Conservation (phyloP, 2,113 vertebrate genomes). For the Tragelaphus strepsiceros region DNA sequence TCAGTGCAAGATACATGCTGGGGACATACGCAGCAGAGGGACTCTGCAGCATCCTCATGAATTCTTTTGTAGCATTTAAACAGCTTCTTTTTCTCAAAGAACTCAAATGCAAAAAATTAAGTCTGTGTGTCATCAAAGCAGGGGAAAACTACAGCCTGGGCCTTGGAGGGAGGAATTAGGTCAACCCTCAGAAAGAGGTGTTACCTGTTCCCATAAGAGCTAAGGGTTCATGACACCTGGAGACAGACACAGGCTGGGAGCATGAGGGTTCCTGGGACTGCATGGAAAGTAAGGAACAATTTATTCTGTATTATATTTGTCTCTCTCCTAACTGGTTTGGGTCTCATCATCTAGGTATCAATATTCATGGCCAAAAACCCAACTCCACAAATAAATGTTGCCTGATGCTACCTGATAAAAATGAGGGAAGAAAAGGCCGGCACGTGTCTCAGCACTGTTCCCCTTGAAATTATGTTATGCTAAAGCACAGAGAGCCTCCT, state of each 20-base stretch:
- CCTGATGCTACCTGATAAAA: conserved; percentile 14
- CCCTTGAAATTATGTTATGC: not conserved
- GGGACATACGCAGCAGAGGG: not conserved
- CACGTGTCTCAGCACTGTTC: not conserved
- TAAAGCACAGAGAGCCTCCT: not conserved
- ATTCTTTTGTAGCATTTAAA: not conserved
- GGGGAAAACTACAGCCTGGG: not conserved
- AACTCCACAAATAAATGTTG: not conserved
- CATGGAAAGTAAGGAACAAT: not conserved
- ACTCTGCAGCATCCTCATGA: not conserved
- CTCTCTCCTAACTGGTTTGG: not conserved
- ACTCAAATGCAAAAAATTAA: not conserved
- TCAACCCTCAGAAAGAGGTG: not conserved
- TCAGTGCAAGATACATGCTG: not conserved
- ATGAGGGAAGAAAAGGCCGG: not conserved
- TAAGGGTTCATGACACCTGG: not conserved
- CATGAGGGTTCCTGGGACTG: not conserved
- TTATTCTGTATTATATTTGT: not conserved
- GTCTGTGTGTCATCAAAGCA: not conserved
- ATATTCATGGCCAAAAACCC: not conserved
- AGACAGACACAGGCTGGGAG: not conserved
- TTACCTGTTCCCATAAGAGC: not conserved
- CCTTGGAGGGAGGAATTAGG: not conserved
- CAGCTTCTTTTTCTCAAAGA: conserved; percentile 21
- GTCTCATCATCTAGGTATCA: not conserved